Evolutionary conservation across 2,113 vertebrate genomes (phyloP).

Genomic region (Casuarius casuarius): DNA sequence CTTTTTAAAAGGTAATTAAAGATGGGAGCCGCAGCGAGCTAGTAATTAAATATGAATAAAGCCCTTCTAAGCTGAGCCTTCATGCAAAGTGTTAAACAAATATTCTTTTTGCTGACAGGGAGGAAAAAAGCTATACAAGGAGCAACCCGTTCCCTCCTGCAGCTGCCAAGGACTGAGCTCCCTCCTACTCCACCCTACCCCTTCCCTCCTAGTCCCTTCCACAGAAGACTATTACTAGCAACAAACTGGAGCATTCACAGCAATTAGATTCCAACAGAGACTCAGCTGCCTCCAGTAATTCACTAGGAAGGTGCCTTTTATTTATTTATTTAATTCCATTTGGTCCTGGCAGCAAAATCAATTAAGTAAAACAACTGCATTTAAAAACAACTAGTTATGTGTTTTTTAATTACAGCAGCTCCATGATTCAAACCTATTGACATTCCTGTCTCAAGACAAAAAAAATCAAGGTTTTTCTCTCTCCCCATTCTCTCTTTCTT

Average conservation of each 20-base stretch:
- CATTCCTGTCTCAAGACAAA: conserved; percentile 47
- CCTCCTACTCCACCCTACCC: conserved; percentile 39
- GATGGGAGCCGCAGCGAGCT: conserved; percentile 69
- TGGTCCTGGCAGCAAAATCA: conserved; percentile 72
- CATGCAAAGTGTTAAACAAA: conserved; percentile 65
- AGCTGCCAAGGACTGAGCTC: conserved; percentile 63
- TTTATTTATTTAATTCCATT: conserved; percentile 61
- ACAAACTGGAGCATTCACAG: conserved; percentile 57
- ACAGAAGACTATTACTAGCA: conserved; percentile 60
- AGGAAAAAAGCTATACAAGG: conserved; percentile 67
- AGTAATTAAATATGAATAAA: conserved; percentile 84
- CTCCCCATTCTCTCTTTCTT: neutral
- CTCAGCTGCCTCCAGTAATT: conserved; percentile 69
- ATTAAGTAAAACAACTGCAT: conserved; percentile 80
- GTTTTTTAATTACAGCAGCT: conserved; percentile 77
- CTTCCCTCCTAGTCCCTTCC: conserved; percentile 14
- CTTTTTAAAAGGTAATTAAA: conserved; percentile 82
- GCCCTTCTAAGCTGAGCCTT: conserved; percentile 78
- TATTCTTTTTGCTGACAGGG: conserved; percentile 75
- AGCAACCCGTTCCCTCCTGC: conserved; percentile 67
- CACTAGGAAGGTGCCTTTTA: conserved; percentile 44
- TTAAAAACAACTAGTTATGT: conserved; percentile 76
- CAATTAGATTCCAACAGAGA: conserved; percentile 74
- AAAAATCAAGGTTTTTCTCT: conserved; percentile 3
- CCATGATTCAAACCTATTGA: conserved; percentile 75